A percentile compares a stretch with the other conserved stretches of the same genome.
phyloP scores from a whole-genome alignment of 1,140 invertebrate species.

The Neocloeon triangulifer region DNA sequence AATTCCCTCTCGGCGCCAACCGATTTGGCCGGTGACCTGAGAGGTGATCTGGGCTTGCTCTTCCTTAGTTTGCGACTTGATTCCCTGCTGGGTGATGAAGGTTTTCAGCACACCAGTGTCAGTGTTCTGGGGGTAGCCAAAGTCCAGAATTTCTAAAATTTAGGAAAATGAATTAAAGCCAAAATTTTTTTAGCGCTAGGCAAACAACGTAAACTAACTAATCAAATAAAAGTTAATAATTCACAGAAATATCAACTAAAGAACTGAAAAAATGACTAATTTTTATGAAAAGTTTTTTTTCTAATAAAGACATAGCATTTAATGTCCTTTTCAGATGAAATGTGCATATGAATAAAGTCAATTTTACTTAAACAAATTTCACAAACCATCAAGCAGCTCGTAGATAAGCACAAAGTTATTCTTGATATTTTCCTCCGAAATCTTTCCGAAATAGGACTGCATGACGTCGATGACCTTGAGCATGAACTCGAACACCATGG shows the following conservation, averaged over 20 bases:
- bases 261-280: not conserved
- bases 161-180: conserved; percentile 7
- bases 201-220: not conserved
- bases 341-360: too few relatives aligned
- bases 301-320: too few relatives aligned
- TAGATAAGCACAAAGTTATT: conserved; percentile 99
- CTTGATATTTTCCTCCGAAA: conserved; percentile 99
- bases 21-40: conserved; percentile 97
- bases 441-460: conserved; percentile 99
- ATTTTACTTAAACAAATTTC: not conserved
- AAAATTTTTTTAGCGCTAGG: too few relatives aligned
- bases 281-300: too few relatives aligned
- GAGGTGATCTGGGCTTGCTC: conserved; percentile 99
- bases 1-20: conserved; percentile 98
- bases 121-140: conserved; percentile 99
- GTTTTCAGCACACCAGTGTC: conserved; percentile 98
- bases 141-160: conserved; percentile 88
- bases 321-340: too few relatives aligned
- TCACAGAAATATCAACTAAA: not conserved
- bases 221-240: conserved; percentile 2
- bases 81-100: conserved; percentile 98
- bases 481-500: conserved; percentile 99
- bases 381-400: conserved; percentile 83
- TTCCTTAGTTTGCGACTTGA: conserved; percentile 96
- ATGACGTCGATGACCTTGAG: conserved; percentile 99